These are phyloP conservation scores for Athene cunicularia DNA, from an alignment of 2,113 vertebrate genomes.

Conservation along the genomic window DNA sequence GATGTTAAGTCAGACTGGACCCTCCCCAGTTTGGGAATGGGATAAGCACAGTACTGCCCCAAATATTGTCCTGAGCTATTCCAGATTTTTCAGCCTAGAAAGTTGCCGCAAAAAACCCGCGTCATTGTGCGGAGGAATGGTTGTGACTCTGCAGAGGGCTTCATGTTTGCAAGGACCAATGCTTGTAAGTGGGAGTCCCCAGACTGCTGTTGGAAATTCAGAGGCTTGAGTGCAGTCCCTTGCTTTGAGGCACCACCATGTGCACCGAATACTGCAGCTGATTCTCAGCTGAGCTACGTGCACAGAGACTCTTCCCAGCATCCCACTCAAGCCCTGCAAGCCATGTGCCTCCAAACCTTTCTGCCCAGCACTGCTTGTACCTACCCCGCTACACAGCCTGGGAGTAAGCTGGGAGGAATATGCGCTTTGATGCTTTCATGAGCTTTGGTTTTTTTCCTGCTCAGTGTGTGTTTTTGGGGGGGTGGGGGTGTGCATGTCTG, in stretches of 20 bases:
- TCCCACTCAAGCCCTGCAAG: no score
- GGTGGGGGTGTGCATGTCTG: neutral
- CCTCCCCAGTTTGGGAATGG: neutral
- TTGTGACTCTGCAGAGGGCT: neutral
- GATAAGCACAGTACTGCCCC: neutral
- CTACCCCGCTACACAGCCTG: neutral
- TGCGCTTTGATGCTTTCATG: neutral
- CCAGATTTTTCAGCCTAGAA: neutral
- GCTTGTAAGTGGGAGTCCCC: neutral
- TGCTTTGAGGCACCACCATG: neutral
- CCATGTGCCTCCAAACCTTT: neutral
- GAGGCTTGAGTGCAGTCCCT: neutral
- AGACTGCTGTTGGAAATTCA: neutral
- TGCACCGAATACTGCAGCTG: neutral
- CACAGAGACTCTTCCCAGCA: neutral
- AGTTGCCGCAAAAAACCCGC: rapidly evolving
- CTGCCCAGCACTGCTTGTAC: neutral
- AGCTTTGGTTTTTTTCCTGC: neutral
- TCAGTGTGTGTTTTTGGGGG: neutral
- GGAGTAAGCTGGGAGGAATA: neutral
- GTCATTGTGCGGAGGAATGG: rapidly evolving
- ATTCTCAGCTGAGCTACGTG: rapidly evolving
- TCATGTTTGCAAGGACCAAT: rapidly evolving
- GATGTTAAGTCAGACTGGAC: neutral
- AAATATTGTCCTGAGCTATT: neutral